A percentile compares a stretch with the other conserved stretches of the same genome.
Conservation (phyloP, 2,113 vertebrate species). For the Herpailurus yagouaroundi region DNA sequence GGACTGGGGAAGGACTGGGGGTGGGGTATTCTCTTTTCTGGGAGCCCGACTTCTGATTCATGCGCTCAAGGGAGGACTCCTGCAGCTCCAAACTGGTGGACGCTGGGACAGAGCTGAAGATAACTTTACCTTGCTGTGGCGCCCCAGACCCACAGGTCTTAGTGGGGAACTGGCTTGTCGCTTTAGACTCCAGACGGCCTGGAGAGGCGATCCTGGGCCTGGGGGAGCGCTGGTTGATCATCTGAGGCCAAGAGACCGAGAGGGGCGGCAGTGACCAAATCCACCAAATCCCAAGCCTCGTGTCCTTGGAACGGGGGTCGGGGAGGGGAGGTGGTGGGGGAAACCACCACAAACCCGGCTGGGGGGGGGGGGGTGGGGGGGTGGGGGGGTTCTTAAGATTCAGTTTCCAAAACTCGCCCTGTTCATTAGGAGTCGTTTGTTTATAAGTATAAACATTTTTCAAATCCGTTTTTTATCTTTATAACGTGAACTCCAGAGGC, state of each 20-base stretch:
- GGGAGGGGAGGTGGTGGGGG: too few species aligned
- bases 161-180: not conserved
- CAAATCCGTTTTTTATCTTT: not conserved
- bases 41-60: not conserved
- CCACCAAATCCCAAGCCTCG: not conserved
- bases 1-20: not conserved
- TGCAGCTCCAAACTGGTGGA: too few species aligned
- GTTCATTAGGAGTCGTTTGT: not conserved
- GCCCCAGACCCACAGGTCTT: not conserved
- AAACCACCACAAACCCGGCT: not conserved
- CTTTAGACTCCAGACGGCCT: not conserved
- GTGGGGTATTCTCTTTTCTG: not conserved
- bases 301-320: not conserved
- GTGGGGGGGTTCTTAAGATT: not conserved
- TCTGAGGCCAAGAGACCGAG: not conserved
- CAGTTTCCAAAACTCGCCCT: not conserved
- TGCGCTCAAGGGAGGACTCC: not conserved
- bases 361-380: rapidly evolving
- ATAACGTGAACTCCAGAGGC: not conserved
- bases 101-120: not conserved
- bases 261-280: not conserved
- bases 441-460: not conserved
- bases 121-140: not conserved
- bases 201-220: not conserved
- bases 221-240: not conserved